Percentiles rank a stretch among this genome's conserved stretches.
These are phyloP conservation scores for Koerneria pararmatus DNA, from an alignment of 2,888 invertebrate genomes.

Conservation along the genomic window DNA sequence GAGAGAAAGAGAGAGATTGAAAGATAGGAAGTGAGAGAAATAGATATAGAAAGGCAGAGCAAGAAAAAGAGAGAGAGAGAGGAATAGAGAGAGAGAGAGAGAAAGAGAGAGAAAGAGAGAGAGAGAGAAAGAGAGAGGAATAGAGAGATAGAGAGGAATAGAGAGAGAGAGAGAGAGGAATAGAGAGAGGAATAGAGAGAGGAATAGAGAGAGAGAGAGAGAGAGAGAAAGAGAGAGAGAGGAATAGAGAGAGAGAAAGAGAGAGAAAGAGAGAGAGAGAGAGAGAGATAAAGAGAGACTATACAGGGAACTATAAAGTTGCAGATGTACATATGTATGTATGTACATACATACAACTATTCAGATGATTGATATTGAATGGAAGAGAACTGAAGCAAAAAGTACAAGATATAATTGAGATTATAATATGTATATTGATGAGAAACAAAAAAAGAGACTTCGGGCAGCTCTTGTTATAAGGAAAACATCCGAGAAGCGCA, in stretches of 20 bases:
- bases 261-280: not conserved
- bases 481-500: no score
- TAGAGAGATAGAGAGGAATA: slow-evolving; percentile 6
- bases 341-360: slow-evolving; percentile 2
- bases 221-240: no score
- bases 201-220: not conserved
- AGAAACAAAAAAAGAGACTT: not conserved
- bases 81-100: no score
- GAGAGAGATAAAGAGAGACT: not conserved
- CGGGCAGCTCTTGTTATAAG: no score
- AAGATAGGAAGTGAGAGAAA: no score
- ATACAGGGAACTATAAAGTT: not conserved
- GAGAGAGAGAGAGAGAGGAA: not conserved
- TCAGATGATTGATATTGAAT: not conserved
- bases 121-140: not conserved
- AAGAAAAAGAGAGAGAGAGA: no score
- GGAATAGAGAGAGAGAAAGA: not conserved
- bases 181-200: slow-evolving; percentile 1
- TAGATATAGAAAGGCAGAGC: no score
- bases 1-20: no score
- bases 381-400: not conserved
- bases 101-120: not conserved
- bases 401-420: not conserved
- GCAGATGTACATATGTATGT: not conserved
- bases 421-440: not conserved